Evolutionary conservation across 1,140 invertebrate species (phyloP).

Genomic region (Prorops nasuta): DNA sequence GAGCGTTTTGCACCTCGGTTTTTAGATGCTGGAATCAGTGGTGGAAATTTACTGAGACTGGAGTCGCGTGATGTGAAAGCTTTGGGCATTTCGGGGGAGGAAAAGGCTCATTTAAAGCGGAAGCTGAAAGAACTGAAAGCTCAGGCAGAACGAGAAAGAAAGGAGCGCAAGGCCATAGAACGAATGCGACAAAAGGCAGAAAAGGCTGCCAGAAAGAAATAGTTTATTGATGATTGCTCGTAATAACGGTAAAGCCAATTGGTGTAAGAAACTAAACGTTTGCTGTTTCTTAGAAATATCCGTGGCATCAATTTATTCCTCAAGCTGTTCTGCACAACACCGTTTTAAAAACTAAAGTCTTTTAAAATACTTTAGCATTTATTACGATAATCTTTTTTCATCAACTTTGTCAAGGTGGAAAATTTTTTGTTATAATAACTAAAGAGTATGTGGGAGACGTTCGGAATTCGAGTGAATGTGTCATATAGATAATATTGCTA

Average conservation of each 20-base stretch:
- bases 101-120: constrained; percentile 81
- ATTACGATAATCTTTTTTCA: not conserved
- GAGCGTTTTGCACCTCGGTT: constrained; percentile 84
- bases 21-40: constrained; percentile 80
- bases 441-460: too few species aligned
- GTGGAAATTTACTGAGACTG: constrained; percentile 74
- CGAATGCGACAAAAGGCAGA: constrained; percentile 76
- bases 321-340: too few species aligned
- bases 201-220: constrained; percentile 71
- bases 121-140: constrained; percentile 84
- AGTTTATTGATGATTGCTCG: constrained; percentile 18
- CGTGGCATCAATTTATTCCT: too few species aligned
- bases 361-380: not conserved
- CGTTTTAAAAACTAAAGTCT: too few species aligned
- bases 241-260: too few species aligned
- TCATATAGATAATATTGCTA: too few species aligned
- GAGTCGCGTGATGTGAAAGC: constrained; percentile 87
- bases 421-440: too few species aligned
- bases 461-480: too few species aligned
- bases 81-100: constrained; percentile 75
- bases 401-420: too few species aligned
- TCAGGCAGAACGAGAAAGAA: constrained; percentile 77
- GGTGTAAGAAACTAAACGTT: too few species aligned
- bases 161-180: constrained; percentile 76
- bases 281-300: too few species aligned